Percentiles rank a stretch among this genome's conserved stretches.
Evolutionary conservation across 23 tunicate species (phyloP).

Genomic region (Clavelina lepadiformis): DNA sequence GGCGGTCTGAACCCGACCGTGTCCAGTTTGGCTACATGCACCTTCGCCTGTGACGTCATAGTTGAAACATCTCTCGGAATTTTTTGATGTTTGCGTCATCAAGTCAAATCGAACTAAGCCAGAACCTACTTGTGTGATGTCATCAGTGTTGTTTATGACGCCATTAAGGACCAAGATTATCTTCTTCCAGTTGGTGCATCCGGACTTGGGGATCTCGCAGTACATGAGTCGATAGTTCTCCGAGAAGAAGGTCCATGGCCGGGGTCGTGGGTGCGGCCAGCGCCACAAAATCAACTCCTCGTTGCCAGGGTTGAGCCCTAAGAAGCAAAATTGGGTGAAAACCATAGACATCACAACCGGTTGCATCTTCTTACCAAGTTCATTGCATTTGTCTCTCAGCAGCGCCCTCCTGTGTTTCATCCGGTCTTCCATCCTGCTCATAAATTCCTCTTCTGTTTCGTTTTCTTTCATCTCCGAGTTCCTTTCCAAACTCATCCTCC

Average conservation of each 20-base stretch:
- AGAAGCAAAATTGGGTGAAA: not conserved
- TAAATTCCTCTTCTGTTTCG: slow-evolving; percentile 27
- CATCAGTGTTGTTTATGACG: slow-evolving; percentile 8
- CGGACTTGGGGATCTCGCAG: slow-evolving; percentile 64
- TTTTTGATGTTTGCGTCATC: too few relatives aligned
- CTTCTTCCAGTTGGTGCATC: slow-evolving; percentile 68
- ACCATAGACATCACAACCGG: not conserved
- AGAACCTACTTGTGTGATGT: slow-evolving; percentile 25
- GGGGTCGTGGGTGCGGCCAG: slow-evolving; percentile 10
- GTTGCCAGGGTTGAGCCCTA: slow-evolving; percentile 22
- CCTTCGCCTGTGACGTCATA: slow-evolving; percentile 32
- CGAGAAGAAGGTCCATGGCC: slow-evolving; percentile 36
- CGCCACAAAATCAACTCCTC: slow-evolving; percentile 11
- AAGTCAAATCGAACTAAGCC: too few relatives aligned
- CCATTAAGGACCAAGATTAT: slow-evolving; percentile 47
- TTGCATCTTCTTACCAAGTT: slow-evolving; percentile 27
- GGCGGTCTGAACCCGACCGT: not conserved
- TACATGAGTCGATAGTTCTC: slow-evolving; percentile 31
- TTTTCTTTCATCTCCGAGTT: too few relatives aligned
- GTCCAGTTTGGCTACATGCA: slow-evolving; percentile 3
- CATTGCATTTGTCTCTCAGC: not conserved
- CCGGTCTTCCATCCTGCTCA: slow-evolving; percentile 29
- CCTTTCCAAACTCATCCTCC: too few relatives aligned
- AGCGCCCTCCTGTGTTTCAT: slow-evolving; percentile 14
- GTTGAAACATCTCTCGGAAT: too few relatives aligned